Conservation (phyloP, 2,888 invertebrate genomes). For the Tetranychus truncatus region DNA sequence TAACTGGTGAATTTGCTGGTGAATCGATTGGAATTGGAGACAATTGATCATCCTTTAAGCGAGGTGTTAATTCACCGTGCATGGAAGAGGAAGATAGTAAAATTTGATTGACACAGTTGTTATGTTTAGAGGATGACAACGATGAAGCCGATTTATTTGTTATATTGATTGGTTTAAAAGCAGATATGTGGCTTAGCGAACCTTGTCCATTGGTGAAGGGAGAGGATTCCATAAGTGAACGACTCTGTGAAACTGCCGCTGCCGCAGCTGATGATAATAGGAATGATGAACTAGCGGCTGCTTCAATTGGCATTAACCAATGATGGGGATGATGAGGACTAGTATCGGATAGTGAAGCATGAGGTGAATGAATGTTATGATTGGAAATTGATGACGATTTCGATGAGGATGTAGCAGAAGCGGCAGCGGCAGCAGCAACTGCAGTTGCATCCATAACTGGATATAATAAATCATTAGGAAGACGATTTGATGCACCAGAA, state of each 20-base stretch:
- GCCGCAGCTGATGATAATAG: background rate
- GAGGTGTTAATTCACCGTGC: background rate
- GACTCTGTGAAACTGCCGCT: background rate
- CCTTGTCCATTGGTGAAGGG: background rate
- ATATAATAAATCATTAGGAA: background rate
- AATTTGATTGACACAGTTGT: background rate
- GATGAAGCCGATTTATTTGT: background rate
- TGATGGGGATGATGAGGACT: background rate
- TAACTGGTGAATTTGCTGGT: background rate
- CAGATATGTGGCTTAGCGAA: background rate
- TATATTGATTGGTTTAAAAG: background rate
- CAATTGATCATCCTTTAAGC: background rate
- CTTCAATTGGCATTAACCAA: background rate
- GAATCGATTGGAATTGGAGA: background rate
- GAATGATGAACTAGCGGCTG: background rate
- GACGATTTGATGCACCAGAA: background rate
- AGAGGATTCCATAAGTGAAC: background rate
- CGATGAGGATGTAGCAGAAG: background rate
- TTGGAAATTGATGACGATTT: background rate
- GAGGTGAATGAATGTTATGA: background rate
- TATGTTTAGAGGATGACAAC: background rate
- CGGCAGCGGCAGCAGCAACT: background rate
- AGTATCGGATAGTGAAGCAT: background rate
- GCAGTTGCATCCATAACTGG: background rate
- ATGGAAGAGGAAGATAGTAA: background rate